Evolutionary conservation across 2,888 invertebrate species (phyloP).

Genomic region (Pterostichus madidus): DNA sequence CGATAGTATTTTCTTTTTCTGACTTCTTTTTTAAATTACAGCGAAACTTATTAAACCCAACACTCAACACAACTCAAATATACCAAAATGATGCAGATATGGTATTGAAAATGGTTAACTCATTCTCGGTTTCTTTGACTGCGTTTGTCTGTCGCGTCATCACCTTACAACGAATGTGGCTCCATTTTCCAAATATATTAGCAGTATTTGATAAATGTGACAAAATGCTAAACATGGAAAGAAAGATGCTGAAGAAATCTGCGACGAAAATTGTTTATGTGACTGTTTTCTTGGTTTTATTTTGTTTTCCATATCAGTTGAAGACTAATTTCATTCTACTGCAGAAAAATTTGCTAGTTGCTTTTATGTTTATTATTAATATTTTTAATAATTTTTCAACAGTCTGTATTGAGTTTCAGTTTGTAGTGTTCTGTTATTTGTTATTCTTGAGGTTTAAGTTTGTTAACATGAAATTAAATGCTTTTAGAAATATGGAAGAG

Average conservation of each 20-base stretch:
- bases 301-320: conserved; percentile 22
- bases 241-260: neutral
- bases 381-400: conserved; percentile 24
- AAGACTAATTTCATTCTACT: conserved; percentile 2
- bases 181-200: neutral
- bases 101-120: conserved; percentile 9
- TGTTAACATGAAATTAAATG: conserved; percentile 11
- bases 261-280: neutral
- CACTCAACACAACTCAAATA: no score
- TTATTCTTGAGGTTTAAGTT: neutral
- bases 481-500: neutral
- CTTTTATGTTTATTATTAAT: conserved; percentile 6
- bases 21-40: no score
- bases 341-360: neutral
- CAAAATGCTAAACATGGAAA: conserved; percentile 7
- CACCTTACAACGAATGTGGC: neutral
- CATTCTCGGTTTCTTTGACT: conserved; percentile 15
- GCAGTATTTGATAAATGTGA: neutral
- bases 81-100: no score
- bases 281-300: conserved; percentile 7
- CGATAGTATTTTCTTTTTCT: no score
- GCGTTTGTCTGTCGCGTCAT: neutral
- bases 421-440: neutral
- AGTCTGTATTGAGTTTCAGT: neutral
- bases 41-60: no score